Conservation (phyloP, 2,113 vertebrate genomes). For the Lagenorhynchus albirostris region DNA sequence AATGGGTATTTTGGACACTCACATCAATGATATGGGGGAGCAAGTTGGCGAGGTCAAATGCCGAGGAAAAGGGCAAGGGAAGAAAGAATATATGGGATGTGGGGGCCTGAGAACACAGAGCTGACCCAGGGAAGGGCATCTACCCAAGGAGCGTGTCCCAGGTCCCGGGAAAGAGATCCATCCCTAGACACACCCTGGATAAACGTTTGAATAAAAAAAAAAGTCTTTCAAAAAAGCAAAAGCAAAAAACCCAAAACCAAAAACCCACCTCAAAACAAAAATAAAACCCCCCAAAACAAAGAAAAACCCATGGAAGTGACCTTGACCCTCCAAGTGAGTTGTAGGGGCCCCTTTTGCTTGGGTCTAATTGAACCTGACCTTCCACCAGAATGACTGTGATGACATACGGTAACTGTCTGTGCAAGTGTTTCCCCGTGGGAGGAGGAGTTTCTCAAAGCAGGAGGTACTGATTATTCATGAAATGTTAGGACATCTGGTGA, state of each 20-base stretch:
- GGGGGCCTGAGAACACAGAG: background rate
- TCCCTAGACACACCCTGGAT: background rate
- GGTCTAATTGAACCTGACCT: background rate
- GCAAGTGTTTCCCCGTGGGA: background rate
- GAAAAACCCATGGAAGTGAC: background rate
- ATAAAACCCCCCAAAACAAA: background rate
- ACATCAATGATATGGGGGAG: background rate
- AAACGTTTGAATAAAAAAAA: background rate
- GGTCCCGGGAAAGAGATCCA: background rate
- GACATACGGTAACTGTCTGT: accelerated
- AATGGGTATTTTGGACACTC: background rate
- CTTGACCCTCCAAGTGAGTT: background rate
- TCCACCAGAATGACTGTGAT: background rate
- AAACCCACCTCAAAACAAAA: background rate
- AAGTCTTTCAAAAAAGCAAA: background rate
- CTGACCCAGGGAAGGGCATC: background rate
- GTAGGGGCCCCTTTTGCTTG: background rate
- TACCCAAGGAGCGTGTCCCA: background rate
- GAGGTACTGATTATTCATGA: background rate
- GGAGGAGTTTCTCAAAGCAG: background rate
- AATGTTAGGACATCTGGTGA: background rate
- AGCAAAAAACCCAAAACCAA: background rate
- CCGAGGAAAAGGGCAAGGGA: background rate
- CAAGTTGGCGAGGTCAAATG: background rate
- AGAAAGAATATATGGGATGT: background rate